A percentile compares a stretch with the other conserved stretches of the same genome.
Conservation (phyloP, 2,113 vertebrate genomes). For the rabbit (Oryctolagus cuniculus) region DNA sequence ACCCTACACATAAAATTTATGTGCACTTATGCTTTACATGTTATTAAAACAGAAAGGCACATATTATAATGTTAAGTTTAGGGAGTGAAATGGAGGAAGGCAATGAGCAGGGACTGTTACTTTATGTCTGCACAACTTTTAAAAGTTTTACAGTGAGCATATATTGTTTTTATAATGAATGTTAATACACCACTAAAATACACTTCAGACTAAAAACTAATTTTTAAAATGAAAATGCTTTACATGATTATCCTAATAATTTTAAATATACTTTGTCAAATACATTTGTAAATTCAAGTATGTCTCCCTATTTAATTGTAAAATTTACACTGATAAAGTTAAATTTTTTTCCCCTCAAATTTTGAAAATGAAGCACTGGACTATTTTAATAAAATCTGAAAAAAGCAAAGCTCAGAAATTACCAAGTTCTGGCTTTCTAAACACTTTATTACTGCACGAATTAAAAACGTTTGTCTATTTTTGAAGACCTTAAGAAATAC, state of each 20-base stretch:
- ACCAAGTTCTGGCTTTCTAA: constrained; percentile 41
- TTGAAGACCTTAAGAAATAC: background rate
- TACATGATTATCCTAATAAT: constrained; percentile 12
- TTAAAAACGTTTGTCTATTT: constrained; percentile 6
- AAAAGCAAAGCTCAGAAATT: background rate
- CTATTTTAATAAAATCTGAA: constrained; percentile 22
- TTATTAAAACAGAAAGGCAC: background rate
- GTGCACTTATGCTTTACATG: background rate
- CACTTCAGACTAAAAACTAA: constrained; percentile 32
- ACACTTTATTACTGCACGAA: background rate
- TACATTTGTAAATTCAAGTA: constrained; percentile 34
- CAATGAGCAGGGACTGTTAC: background rate
- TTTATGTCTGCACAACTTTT: constrained; percentile 49
- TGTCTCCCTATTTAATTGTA: constrained; percentile 35
- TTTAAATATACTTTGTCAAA: constrained; percentile 27
- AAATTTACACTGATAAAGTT: constrained; percentile 36
- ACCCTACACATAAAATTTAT: background rate
- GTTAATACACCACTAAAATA: constrained; percentile 31
- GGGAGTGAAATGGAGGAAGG: background rate
- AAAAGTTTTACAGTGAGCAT: constrained; percentile 50
- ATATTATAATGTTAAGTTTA: constrained; percentile 31
- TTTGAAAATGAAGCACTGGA: constrained; percentile 45
- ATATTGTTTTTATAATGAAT: constrained; percentile 50
- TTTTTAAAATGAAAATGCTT: constrained; percentile 58
- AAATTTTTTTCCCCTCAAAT: constrained; percentile 38